A percentile compares a stretch with the other conserved stretches of the same genome.
Conservation (phyloP, 2,113 vertebrate genomes). For the Sorex araneus region DNA sequence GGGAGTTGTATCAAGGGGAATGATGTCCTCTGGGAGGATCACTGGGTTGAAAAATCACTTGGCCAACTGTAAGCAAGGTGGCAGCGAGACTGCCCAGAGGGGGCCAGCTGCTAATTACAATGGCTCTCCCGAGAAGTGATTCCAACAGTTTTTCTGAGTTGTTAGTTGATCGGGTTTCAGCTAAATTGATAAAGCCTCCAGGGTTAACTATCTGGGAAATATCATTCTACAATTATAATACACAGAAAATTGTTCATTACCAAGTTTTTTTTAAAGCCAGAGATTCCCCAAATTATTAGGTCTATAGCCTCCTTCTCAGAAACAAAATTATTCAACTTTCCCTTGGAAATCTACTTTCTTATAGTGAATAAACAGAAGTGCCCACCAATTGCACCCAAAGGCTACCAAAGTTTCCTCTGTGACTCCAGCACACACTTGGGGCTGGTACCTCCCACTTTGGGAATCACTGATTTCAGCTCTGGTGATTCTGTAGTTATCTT, state of each 20-base stretch:
- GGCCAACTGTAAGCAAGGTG: conserved; percentile 37
- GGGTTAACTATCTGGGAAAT: conserved; percentile 63
- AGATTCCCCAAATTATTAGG: no score
- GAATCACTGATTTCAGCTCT: neutral
- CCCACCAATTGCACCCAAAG: no score
- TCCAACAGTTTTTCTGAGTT: conserved; percentile 55
- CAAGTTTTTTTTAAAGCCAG: conserved; percentile 64
- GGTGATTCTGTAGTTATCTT: conserved; percentile 49
- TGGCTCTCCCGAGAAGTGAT: conserved; percentile 53
- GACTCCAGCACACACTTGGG: no score
- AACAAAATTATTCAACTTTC: no score
- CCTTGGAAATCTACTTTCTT: no score
- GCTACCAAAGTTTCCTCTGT: no score
- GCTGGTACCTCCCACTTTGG: no score
- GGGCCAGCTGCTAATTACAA: conserved; percentile 57
- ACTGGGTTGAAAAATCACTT: conserved; percentile 66
- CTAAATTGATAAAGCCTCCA: conserved; percentile 68
- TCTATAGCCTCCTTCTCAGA: no score
- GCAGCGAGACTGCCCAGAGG: conserved; percentile 26
- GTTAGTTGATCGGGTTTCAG: conserved; percentile 68
- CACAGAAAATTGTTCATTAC: conserved; percentile 70
- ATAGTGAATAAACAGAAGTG: no score
- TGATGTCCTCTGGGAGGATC: conserved; percentile 19
- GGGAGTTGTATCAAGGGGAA: conserved; percentile 26
- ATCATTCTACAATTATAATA: conserved; percentile 57